phyloP scores from a whole-genome alignment of 2,113 vertebrate genomes.

The Semnornis frantzii region DNA sequence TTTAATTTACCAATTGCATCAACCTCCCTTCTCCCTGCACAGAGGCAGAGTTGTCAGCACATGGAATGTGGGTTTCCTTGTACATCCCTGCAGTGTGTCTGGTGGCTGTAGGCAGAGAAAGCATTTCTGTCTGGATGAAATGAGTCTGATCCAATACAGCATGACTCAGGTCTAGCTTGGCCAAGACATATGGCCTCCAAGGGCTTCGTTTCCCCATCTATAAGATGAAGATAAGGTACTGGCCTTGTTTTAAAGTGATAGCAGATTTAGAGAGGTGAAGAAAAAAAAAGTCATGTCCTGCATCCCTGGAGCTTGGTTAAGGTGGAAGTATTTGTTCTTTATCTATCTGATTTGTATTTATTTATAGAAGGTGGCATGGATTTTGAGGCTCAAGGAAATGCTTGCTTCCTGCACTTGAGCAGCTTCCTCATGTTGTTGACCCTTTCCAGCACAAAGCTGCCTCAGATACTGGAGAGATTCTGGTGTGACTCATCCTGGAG shows the following conservation, averaged over 20 bases:
- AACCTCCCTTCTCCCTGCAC: neutral
- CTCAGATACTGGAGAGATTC: neutral
- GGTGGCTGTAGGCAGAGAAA: neutral
- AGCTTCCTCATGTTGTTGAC: neutral
- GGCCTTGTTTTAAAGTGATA: neutral
- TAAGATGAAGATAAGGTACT: neutral
- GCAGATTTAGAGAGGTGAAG: neutral
- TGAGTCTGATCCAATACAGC: neutral
- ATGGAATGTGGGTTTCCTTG: neutral
- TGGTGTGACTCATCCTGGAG: slow-evolving; percentile 12
- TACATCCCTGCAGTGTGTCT: neutral
- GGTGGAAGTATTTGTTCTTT: neutral
- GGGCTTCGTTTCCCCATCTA: neutral
- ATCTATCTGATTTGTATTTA: neutral
- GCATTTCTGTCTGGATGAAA: neutral
- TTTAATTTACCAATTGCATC: neutral
- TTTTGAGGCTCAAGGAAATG: neutral
- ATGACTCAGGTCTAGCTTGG: neutral
- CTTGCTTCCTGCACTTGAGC: neutral
- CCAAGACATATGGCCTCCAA: neutral
- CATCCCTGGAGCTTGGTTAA: neutral
- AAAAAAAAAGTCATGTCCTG: neutral
- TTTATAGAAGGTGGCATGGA: slow-evolving; percentile 6
- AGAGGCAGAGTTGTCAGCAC: neutral
- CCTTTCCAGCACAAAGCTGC: neutral